These are phyloP conservation scores for Suricata suricatta DNA, from an alignment of 2,113 vertebrate genomes.

Conservation along the genomic window DNA sequence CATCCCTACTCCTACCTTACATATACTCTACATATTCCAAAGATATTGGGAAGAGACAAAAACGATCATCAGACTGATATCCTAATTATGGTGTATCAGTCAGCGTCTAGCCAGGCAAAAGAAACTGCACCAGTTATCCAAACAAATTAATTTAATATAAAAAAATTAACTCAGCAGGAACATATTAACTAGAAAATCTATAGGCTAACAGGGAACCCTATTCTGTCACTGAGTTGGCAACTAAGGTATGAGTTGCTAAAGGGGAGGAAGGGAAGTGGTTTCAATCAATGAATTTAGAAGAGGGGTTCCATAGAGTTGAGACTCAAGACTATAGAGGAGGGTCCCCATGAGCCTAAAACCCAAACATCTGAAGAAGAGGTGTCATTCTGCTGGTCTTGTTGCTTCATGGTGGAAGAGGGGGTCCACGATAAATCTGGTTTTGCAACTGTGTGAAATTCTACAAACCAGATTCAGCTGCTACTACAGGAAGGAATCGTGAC, in stretches of 20 bases:
- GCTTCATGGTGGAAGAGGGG: too few relatives aligned
- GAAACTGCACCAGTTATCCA: not conserved
- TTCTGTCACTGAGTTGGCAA: not conserved
- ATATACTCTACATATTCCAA: not conserved
- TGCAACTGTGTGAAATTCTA: not conserved
- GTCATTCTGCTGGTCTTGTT: not conserved
- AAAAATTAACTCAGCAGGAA: not conserved
- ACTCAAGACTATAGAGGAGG: not conserved
- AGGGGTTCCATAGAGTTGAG: not conserved
- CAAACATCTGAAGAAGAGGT: not conserved
- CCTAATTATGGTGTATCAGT: not conserved
- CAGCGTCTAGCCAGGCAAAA: not conserved
- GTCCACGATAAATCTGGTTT: not conserved
- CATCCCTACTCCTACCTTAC: fast-evolving
- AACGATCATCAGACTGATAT: not conserved
- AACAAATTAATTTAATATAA: not conserved
- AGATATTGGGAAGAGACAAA: not conserved
- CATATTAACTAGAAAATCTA: not conserved
- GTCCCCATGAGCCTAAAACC: not conserved
- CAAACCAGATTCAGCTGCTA: not conserved
- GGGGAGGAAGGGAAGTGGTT: not conserved
- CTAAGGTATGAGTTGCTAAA: not conserved
- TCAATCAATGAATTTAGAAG: not conserved
- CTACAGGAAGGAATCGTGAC: not conserved
- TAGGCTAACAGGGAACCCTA: not conserved